Percentiles rank a stretch among this genome's conserved stretches.
These are phyloP conservation scores for Pseudochirops cupreus DNA, from an alignment of 2,797 vertebrate species.

Conservation along the genomic window DNA sequence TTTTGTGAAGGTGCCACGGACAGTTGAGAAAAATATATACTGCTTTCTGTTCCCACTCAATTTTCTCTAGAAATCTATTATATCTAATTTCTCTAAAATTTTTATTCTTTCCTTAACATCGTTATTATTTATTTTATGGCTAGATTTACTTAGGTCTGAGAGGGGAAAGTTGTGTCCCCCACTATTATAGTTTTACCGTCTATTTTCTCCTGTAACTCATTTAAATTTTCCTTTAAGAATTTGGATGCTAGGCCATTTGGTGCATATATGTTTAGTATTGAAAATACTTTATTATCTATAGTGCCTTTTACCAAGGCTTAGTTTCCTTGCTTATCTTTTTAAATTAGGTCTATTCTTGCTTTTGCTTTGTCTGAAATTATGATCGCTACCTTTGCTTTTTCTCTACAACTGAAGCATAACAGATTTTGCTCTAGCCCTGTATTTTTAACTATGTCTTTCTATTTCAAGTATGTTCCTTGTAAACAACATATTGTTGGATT, in stretches of 20 bases:
- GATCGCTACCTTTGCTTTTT: no score
- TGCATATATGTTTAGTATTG: no score
- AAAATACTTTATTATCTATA: no score
- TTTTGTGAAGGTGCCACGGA: background rate
- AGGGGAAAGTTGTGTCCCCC: background rate
- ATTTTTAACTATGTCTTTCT: no score
- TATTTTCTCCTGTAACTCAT: background rate
- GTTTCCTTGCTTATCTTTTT: no score
- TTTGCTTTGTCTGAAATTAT: no score
- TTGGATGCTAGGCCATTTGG: background rate
- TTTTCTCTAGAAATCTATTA: background rate
- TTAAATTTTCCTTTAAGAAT: background rate
- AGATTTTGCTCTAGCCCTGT: no score
- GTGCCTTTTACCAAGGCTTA: no score
- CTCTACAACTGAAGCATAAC: no score
- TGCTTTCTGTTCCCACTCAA: background rate
- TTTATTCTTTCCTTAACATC: background rate
- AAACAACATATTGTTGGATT: no score
- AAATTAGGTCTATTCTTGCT: no score
- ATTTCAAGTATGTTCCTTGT: no score
- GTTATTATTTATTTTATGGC: background rate
- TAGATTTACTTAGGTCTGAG: background rate
- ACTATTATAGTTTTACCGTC: background rate
- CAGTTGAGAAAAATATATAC: background rate
- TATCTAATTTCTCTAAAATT: background rate